These are phyloP conservation scores for Lochmaea capreae DNA, from an alignment of 2,888 invertebrate genomes.

Conservation along the genomic window DNA sequence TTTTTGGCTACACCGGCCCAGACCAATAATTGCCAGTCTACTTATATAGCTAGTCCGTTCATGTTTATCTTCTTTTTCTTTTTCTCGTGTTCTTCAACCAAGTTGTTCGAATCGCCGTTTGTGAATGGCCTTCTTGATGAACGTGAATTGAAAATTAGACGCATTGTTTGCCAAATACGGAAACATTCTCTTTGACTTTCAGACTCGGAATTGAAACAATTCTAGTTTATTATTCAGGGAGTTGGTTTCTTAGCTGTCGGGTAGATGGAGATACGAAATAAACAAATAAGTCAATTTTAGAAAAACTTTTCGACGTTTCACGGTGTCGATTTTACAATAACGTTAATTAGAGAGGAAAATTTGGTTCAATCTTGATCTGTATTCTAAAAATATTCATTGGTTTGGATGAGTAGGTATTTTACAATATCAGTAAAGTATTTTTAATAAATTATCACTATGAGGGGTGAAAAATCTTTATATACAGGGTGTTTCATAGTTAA, in stretches of 20 bases:
- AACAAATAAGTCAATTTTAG: neutral
- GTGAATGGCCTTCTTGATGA: conserved; percentile 29
- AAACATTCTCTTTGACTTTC: conserved; percentile 23
- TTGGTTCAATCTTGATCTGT: neutral
- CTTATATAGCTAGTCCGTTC: conserved; percentile 17
- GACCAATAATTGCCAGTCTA: neutral
- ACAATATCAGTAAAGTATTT: too few relatives aligned
- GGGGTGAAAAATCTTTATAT: too few relatives aligned
- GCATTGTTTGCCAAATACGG: conserved; percentile 32
- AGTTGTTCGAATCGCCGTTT: conserved; percentile 27
- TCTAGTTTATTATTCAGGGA: conserved; percentile 26
- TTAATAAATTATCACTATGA: too few relatives aligned
- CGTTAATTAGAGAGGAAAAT: neutral
- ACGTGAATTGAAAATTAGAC: conserved; percentile 29
- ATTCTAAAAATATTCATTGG: neutral
- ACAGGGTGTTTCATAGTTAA: too few relatives aligned
- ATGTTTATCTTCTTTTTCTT: conserved; percentile 19
- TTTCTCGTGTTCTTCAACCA: conserved; percentile 24
- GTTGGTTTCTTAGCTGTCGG: conserved; percentile 7
- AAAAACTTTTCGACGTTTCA: conserved; percentile 5
- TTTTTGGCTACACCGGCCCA: neutral
- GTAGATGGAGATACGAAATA: neutral
- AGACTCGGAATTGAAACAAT: conserved; percentile 30
- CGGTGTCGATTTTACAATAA: neutral
- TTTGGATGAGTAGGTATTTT: too few relatives aligned